Evolutionary conservation across 2,113 vertebrate genomes (phyloP).

Genomic region (Aldabrachelys gigantea): DNA sequence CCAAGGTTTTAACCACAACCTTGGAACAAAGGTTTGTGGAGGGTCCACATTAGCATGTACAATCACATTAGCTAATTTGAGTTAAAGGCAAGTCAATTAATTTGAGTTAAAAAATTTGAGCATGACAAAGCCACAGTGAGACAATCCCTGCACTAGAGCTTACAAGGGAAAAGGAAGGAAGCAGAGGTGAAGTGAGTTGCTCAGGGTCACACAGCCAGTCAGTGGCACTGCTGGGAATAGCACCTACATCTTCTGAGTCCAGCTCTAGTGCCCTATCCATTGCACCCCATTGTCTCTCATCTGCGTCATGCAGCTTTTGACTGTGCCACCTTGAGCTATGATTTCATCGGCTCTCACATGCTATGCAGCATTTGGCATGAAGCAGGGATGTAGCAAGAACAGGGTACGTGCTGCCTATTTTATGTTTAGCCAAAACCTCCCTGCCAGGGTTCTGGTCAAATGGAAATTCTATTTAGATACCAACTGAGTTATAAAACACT

Average conservation of each 20-base stretch:
- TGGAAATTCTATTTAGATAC: not conserved
- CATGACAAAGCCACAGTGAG: too few relatives aligned
- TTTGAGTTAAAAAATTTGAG: rapidly evolving
- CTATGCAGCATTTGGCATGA: not conserved
- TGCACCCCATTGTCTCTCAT: not conserved
- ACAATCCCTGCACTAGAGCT: too few relatives aligned
- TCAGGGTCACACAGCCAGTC: too few relatives aligned
- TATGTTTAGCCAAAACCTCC: not conserved
- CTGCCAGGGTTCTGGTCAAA: not conserved
- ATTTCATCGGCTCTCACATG: not conserved
- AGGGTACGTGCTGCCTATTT: rapidly evolving
- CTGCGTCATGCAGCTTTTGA: not conserved
- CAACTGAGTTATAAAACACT: not conserved
- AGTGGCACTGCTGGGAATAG: too few relatives aligned
- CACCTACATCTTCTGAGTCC: too few relatives aligned
- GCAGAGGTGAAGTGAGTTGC: too few relatives aligned
- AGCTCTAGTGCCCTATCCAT: too few relatives aligned
- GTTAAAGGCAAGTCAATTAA: not conserved
- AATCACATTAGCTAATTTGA: not conserved
- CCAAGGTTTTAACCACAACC: not conserved
- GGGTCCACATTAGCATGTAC: not conserved
- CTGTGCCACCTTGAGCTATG: rapidly evolving
- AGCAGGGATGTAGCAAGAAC: not conserved
- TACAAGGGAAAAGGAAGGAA: too few relatives aligned
- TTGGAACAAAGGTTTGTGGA: rapidly evolving